Evolutionary conservation across 1,140 invertebrate species (phyloP), one percentile per base, ranked within the genome.

Genomic region (Diabrotica undecimpunctata): DNA sequence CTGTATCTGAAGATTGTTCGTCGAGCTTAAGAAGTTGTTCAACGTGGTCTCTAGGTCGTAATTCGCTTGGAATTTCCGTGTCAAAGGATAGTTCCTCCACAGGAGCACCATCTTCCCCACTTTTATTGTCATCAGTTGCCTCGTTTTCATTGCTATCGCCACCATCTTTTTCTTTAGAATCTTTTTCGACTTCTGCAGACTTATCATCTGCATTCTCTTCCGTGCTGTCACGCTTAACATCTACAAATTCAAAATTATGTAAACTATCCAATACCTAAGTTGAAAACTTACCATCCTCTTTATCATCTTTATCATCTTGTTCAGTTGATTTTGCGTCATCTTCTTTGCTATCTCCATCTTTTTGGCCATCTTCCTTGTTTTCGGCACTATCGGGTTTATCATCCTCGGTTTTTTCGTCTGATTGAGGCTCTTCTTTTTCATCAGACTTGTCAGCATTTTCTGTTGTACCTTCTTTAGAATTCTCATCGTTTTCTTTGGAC

Each of bases 31-130:
- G 78, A 14, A 95, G 84, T 74, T 93, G 85, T 64, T 86, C 86
- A 64, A 96, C 88, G 71, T 95, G 93, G 61, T 90, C 88, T 60
- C 91, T 84, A 38, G 90, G 85, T 77, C 92, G 83, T 50, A 91
- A 78, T 68, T 92, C 89, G 71, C 87, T 85, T 9, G 92, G 91
- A 64, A 92, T 88, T 76, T 88, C 86, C 64, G 87, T 84, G 69
- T 87, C 88, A 83, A 89, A 79, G 61, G 85, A 86, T 51, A 84
- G 73, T 68, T 84, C 83, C 72, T 84, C 83, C 63, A 83, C 83
- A 3, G 81, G 81, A 6, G 74, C 80, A 5, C 73, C 70, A 66
- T 77, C 76, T 54, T 64, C 60, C 57, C 10, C 67, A 53, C 54
- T 66, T 50, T 35, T 46, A 53, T 61, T 58, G 6, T 62, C 54